Base-by-base conservation (phyloP, 2,113 vertebrate species). In the Eidolon helvum region DNA sequence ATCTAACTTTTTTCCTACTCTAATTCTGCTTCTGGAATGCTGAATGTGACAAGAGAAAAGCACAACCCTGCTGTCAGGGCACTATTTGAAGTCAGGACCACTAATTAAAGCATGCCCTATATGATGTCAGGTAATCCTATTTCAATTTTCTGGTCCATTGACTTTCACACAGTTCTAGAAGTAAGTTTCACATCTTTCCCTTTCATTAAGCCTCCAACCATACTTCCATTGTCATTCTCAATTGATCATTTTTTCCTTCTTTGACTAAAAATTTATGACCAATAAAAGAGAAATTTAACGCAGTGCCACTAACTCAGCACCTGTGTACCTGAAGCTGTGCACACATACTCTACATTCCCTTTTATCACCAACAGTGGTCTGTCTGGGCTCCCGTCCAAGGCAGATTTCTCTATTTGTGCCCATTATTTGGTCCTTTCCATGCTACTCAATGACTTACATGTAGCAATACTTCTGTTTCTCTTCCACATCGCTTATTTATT, bases 281-380 rank as follows among this genome's bases (percentile, higher is more conserved):
- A 1, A 4, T 65, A 15, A 10, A 48, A 79, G 8, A 50, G 18
- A 71, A 71, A 10, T 61, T 74, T 53, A 61, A 55, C 2, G 33
- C 2, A 53, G 0, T 19, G 19, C 10, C 4, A 74, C 11, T n/a
- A 7, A 3, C 1, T 1, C 8, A 30, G 24, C 35, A 1, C 2
- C 21, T 5, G 4, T 35, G 3, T 59, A 3, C 10, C 0, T 57
- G 57, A 74, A 72, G 2, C 12, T 40, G 24, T 65, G 18, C 22
- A 10, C 11, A 21, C 14, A 61, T 28, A 40, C 0, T 74, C 22
- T 28, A 7, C 21, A 55, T 48, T 82, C 19, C 30, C 24, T 30
- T 19, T 33, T 69, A 8, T 78, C 87, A 78, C 26, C 18, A 33
- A 68, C 48, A 4, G 6, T 35, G 8, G 48, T 59, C 28, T 55